Evolutionary conservation across 1,140 invertebrate species (phyloP), one percentile per base, ranked within the genome.

Genomic region (Ptiloglossa arizonensis): DNA sequence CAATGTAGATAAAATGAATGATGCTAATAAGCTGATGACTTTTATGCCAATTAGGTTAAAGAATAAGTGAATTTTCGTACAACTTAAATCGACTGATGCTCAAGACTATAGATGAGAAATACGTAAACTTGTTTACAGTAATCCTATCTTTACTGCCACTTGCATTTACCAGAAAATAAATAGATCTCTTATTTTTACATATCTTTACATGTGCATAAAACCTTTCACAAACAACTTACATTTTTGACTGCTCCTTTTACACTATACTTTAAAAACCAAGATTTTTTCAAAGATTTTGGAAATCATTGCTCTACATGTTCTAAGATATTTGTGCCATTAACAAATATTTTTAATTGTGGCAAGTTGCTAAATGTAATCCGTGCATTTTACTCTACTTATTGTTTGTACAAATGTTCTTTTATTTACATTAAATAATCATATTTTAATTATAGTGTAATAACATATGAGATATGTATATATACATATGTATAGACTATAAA

Each of bases 141-240:
- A 46, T 50, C 5, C 73, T 48, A 62, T 63, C 9, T 29, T 11
- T 15, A 85, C 78, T 87, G 80, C 75, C 81, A 62, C 22, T 24
- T 87, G 85, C 85, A 87, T 87, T 87, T 87, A 69, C 56, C n/a
- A 66, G 22, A 50, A 72, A 56, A 41, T 70, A 52, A 71, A 68
- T 27, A 48, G 64, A 48, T 56, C 27, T 76, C 73, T 38, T 69
- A 68, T 50, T 69, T n/a, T 6, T 56, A 68, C 57, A 64, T 35
- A 57, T 50, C 59, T n/a, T 6, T 56, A 67, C 54, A 68, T 19
- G 19, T 67, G 54, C n/a, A 35, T 19, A 38, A 46, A 41, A 15
- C 19, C 66, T 27, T 75, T 62, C 15, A 75, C 38, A 48, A 32
- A n/a, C n/a, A n/a, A n/a, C n/a, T 57, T 68, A 11, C 52, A 60